Evolutionary conservation across 2,797 vertebrate species (phyloP).

Genomic region (Sternarchorhynchus goeldii): DNA sequence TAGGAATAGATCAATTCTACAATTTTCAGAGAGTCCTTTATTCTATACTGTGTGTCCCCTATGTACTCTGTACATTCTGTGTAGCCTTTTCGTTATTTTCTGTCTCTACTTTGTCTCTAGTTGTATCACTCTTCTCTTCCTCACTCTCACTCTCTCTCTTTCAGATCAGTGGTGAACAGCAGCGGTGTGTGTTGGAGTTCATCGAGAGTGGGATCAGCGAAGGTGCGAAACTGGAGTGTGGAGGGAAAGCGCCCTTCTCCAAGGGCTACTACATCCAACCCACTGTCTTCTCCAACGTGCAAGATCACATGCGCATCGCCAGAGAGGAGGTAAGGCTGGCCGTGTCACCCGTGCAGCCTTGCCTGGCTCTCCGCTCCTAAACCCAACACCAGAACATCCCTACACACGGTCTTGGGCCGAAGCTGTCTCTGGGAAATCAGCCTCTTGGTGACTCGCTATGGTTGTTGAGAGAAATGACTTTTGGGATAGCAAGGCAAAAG

Average conservation of each 20-base stretch:
- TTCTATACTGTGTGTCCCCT: too few species aligned
- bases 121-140: not conserved
- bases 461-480: slow-evolving; percentile 33
- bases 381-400: not conserved
- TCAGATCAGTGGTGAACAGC: slow-evolving; percentile 93
- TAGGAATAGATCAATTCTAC: too few species aligned
- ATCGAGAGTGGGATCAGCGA: slow-evolving; percentile 93
- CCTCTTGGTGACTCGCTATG: slow-evolving; percentile 11
- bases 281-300: slow-evolving; percentile 95
- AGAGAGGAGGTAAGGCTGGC: slow-evolving; percentile 89
- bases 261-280: slow-evolving; percentile 98
- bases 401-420: not conserved
- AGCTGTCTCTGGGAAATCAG: slow-evolving; percentile 35
- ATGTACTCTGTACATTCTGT: too few species aligned
- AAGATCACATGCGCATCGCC: slow-evolving; percentile 94
- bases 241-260: slow-evolving; percentile 87
- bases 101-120: too few species aligned
- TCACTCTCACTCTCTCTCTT: slow-evolving; percentile 29
- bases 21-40: too few species aligned
- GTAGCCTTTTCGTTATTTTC: too few species aligned
- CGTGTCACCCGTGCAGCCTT: not conserved
- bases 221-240: slow-evolving; percentile 95
- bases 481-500: slow-evolving; percentile 17
- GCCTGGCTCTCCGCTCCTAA: slow-evolving; percentile 23
- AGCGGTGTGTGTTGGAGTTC: slow-evolving; percentile 90